These are phyloP conservation scores for Beaufortia kweichowensis DNA, from an alignment of 2,113 vertebrate genomes.

Conservation along the genomic window DNA sequence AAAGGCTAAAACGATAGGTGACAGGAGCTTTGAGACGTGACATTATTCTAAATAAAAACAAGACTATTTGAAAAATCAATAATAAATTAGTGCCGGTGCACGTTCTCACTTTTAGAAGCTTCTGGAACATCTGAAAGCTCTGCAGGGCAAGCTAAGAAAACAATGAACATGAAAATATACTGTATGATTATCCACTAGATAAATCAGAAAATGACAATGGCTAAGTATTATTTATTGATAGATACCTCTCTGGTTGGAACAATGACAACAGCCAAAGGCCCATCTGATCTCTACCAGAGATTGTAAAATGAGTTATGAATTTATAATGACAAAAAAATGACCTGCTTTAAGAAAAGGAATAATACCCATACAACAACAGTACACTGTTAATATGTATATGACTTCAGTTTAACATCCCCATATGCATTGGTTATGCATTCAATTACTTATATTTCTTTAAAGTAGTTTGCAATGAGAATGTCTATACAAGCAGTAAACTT, in stretches of 20 bases:
- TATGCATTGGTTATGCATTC: too few relatives aligned
- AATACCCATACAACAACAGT: too few relatives aligned
- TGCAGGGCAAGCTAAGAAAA: slow-evolving; percentile 84
- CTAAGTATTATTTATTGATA: not conserved
- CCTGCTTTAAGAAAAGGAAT: too few relatives aligned
- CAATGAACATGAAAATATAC: not conserved
- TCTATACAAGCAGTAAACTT: not conserved
- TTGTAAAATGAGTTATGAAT: not conserved
- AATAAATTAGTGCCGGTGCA: not conserved
- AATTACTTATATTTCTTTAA: too few relatives aligned
- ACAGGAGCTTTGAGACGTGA: not conserved
- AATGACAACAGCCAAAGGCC: slow-evolving; percentile 87
- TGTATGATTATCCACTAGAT: not conserved
- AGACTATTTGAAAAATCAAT: not conserved
- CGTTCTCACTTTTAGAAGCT: slow-evolving; percentile 82
- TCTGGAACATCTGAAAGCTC: slow-evolving; percentile 90
- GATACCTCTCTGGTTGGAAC: slow-evolving; percentile 95
- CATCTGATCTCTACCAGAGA: slow-evolving; percentile 79
- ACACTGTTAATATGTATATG: too few relatives aligned
- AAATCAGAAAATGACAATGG: not conserved
- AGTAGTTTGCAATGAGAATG: not conserved
- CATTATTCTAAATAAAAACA: not conserved
- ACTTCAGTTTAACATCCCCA: too few relatives aligned
- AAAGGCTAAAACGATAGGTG: slow-evolving; percentile 78
- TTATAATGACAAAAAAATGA: not conserved